phyloP scores from a whole-genome alignment of 2,888 invertebrate genomes.

The Erebia ligea region DNA sequence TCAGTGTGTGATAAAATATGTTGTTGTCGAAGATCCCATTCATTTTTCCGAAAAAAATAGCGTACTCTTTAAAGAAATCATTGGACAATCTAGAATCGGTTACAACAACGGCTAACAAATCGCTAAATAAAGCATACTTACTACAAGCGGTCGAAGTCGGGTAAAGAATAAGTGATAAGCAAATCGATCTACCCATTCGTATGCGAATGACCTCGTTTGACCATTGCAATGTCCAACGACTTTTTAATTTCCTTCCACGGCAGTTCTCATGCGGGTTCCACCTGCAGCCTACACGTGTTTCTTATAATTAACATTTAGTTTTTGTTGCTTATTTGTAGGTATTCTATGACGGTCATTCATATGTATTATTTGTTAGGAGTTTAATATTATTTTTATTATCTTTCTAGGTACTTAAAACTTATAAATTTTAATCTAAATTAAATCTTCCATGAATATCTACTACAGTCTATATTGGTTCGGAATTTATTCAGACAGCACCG shows the following conservation, averaged over 20 bases:
- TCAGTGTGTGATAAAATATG: no score
- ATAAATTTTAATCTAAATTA: no score
- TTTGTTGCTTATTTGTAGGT: not conserved
- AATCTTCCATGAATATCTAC: not conserved
- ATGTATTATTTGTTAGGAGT: slow-evolving; percentile 1
- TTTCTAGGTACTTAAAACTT: not conserved
- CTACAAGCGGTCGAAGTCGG: not conserved
- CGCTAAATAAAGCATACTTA: not conserved
- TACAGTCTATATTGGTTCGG: not conserved
- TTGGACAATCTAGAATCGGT: not conserved
- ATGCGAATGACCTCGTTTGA: slow-evolving; percentile 17
- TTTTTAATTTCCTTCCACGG: slow-evolving; percentile 27
- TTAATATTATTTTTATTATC: not conserved
- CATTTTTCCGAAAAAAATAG: not conserved
- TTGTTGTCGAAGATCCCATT: no score
- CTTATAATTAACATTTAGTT: slow-evolving; percentile 27
- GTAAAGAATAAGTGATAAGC: not conserved
- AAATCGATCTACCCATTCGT: slow-evolving; percentile 5
- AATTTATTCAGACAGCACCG: no score
- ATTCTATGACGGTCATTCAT: slow-evolving; percentile 15
- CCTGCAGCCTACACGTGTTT: slow-evolving; percentile 30
- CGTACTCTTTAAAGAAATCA: not conserved
- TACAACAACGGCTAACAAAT: not conserved
- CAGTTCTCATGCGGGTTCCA: slow-evolving; percentile 41
- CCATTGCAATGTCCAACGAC: slow-evolving; percentile 27